Conservation (phyloP, 2,113 vertebrate species). For the Pluvianellus socialis region DNA sequence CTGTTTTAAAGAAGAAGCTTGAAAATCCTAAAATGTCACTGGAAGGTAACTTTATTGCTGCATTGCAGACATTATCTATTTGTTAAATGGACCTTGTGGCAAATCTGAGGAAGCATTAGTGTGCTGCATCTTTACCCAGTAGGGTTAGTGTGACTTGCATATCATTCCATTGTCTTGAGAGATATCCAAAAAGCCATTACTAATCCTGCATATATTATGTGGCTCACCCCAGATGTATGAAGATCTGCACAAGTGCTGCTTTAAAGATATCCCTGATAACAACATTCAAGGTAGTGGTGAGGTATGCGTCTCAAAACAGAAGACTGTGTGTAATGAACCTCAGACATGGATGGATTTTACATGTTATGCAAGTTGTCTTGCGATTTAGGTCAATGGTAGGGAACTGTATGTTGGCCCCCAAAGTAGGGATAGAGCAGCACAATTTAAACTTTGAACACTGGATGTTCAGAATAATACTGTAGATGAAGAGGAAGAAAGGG, state of each 20-base stretch:
- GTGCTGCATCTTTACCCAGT: background rate
- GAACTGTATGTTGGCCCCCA: background rate
- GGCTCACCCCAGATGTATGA: background rate
- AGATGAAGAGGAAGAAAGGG: background rate
- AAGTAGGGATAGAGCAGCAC: background rate
- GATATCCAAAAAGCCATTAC: background rate
- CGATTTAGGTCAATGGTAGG: background rate
- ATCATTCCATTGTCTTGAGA: background rate
- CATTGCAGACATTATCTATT: background rate
- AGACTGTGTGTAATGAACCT: background rate
- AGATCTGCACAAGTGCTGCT: background rate
- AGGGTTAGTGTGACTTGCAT: background rate
- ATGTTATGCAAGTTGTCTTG: background rate
- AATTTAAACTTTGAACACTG: background rate
- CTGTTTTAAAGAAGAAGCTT: conserved; percentile 90
- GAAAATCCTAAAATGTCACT: conserved; percentile 93
- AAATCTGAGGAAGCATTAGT: background rate
- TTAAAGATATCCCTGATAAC: background rate
- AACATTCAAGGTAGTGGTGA: background rate
- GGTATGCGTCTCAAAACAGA: background rate
- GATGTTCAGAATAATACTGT: background rate
- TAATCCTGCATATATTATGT: background rate
- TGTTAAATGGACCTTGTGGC: background rate
- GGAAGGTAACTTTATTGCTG: conserved; percentile 82
- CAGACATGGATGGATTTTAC: background rate